Evolutionary conservation across 2,888 invertebrate species (phyloP).

Genomic region (Platyscelio sp.): DNA sequence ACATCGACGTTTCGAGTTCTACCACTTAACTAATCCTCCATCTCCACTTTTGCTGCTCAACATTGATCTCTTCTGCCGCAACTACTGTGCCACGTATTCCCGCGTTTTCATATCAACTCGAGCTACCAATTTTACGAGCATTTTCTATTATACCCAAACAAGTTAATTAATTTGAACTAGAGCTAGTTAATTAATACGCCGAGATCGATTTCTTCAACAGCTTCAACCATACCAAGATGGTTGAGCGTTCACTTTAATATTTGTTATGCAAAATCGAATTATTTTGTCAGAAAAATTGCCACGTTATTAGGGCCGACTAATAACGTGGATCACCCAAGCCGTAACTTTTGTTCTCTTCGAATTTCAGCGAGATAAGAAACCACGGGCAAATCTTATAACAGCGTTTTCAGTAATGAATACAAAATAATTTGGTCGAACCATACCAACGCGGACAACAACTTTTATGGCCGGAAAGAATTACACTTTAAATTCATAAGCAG

Average conservation of each 20-base stretch:
- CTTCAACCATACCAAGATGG: too few species aligned
- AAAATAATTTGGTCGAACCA: slow-evolving; percentile 18
- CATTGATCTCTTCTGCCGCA: slow-evolving; percentile 58
- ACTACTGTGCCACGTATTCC: slow-evolving; percentile 25
- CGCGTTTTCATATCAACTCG: slow-evolving; percentile 47
- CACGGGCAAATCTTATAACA: slow-evolving; percentile 31
- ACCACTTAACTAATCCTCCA: slow-evolving; percentile 69
- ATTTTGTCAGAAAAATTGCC: too few species aligned
- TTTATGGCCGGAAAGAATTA: slow-evolving; percentile 55
- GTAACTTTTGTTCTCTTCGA: too few species aligned
- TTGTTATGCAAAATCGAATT: too few species aligned
- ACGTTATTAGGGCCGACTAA: too few species aligned
- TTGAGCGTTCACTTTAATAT: too few species aligned
- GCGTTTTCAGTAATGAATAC: slow-evolving; percentile 12
- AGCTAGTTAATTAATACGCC: slow-evolving; percentile 46
- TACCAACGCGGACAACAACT: slow-evolving; percentile 20
- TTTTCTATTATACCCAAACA: slow-evolving; percentile 48
- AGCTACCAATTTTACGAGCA: slow-evolving; percentile 49
- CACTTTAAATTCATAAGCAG: slow-evolving; percentile 63
- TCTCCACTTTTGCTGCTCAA: slow-evolving; percentile 55
- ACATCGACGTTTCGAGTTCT: slow-evolving; percentile 71
- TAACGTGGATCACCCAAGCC: too few species aligned
- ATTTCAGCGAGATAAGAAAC: too few species aligned
- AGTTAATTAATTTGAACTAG: slow-evolving; percentile 52
- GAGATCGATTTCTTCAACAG: slow-evolving; percentile 39